Conservation (phyloP, 2,888 invertebrate genomes). For the Dicycla oo region DNA sequence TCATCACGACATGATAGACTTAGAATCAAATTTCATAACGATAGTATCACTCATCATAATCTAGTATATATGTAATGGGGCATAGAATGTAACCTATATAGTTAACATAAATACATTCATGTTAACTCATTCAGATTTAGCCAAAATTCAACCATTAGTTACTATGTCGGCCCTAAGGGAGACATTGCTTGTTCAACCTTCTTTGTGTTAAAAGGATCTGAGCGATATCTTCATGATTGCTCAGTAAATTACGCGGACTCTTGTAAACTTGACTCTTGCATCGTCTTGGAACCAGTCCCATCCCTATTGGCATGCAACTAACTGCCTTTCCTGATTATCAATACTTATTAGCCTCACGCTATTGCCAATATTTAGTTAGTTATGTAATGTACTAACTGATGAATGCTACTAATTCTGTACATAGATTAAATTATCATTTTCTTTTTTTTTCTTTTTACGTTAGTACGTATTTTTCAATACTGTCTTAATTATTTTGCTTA, state of each 20-base stretch:
- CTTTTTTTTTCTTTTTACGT: constrained; percentile 13
- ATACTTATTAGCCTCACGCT: constrained; percentile 59
- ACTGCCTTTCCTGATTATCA: constrained; percentile 60
- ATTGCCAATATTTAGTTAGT: constrained; percentile 55
- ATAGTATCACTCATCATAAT: neutral
- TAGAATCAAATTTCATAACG: constrained; percentile 5
- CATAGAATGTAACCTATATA: constrained; percentile 22
- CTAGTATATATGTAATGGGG: neutral
- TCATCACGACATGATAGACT: constrained; percentile 8
- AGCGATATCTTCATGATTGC: neutral
- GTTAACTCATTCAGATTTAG: too few species aligned
- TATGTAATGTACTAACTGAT: constrained; percentile 47
- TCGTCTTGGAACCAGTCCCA: constrained; percentile 37
- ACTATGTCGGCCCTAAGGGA: neutral
- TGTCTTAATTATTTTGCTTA: neutral
- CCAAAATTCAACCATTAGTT: too few species aligned
- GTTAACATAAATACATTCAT: too few species aligned
- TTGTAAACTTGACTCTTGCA: constrained; percentile 9
- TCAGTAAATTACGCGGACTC: neutral
- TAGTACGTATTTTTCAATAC: neutral
- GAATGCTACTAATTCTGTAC: constrained; percentile 8
- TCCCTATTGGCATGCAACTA: constrained; percentile 56
- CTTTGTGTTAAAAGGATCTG: too few species aligned
- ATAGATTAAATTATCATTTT: constrained; percentile 24
- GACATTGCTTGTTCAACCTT: too few species aligned